phyloP scores from a whole-genome alignment of 2,888 invertebrate species.

The Ochlodes sylvanus region DNA sequence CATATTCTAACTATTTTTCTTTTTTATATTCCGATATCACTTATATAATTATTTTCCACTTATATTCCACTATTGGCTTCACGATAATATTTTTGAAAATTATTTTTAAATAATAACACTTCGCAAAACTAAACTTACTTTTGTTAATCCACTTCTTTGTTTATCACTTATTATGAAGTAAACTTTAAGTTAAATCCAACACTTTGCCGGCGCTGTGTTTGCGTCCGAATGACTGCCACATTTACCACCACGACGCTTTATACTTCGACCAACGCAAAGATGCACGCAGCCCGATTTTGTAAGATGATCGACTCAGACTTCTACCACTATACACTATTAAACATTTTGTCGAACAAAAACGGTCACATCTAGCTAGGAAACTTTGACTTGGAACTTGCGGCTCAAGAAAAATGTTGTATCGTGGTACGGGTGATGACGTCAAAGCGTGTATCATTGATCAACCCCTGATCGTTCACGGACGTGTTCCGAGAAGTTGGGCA shows the following conservation, averaged over 20 bases:
- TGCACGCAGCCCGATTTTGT: slow-evolving; percentile 79
- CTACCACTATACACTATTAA: slow-evolving; percentile 62
- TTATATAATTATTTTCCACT: slow-evolving; percentile 6
- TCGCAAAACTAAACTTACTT: slow-evolving; percentile 63
- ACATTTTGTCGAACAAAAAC: slow-evolving; percentile 43
- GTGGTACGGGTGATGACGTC: slow-evolving; percentile 74
- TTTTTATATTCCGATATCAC: slow-evolving; percentile 36
- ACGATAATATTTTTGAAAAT: background rate
- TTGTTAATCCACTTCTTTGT: slow-evolving; percentile 61
- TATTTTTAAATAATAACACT: slow-evolving; percentile 18
- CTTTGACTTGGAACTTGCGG: slow-evolving; percentile 11
- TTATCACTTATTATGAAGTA: slow-evolving; percentile 59
- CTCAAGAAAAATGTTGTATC: slow-evolving; percentile 27
- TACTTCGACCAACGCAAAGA: slow-evolving; percentile 81
- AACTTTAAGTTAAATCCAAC: slow-evolving; percentile 64
- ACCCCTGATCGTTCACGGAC: slow-evolving; percentile 75
- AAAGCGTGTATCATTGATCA: slow-evolving; percentile 69
- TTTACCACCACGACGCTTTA: slow-evolving; percentile 77
- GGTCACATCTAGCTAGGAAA: slow-evolving; percentile 41
- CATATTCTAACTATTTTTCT: too few relatives aligned
- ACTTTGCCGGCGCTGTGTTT: slow-evolving; percentile 77
- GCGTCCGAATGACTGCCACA: slow-evolving; percentile 78
- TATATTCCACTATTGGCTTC: slow-evolving; percentile 26
- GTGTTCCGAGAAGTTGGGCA: slow-evolving; percentile 72
- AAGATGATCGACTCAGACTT: slow-evolving; percentile 72